Percentiles rank a stretch among this genome's conserved stretches.
phyloP scores from a whole-genome alignment of 2,888 invertebrate genomes.

The Athalia cordata region DNA sequence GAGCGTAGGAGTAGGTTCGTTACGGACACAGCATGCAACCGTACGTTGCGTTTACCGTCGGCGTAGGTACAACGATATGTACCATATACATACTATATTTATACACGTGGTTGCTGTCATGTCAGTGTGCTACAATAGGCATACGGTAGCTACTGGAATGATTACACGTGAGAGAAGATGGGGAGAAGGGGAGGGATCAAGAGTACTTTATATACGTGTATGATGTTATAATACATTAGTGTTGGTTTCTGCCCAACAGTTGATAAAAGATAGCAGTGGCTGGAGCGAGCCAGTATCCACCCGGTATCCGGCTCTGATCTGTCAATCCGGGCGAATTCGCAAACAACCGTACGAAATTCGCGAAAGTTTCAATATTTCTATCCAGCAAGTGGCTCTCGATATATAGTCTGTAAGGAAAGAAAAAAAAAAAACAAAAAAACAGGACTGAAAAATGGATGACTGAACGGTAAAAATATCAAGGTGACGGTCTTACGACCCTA shows the following conservation, averaged over 20 bases:
- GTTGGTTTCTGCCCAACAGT: conserved; percentile 69
- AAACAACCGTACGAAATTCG: conserved; percentile 28
- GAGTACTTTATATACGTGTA: conserved; percentile 47
- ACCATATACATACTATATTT: background rate
- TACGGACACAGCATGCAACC: conserved; percentile 7
- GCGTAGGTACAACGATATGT: background rate
- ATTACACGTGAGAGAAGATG: conserved; percentile 57
- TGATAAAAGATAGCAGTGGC: conserved; percentile 72
- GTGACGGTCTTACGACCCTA: no score
- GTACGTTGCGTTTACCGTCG: conserved; percentile 12
- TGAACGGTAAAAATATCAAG: conserved; percentile 47
- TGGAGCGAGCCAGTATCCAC: conserved; percentile 67
- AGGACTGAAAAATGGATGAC: conserved; percentile 50
- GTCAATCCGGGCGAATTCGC: conserved; percentile 53
- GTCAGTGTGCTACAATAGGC: conserved; percentile 31
- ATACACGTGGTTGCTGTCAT: background rate
- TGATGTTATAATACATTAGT: conserved; percentile 65
- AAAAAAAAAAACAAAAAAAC: conserved; percentile 36
- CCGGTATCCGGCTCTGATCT: conserved; percentile 63
- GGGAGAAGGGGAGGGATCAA: conserved; percentile 46
- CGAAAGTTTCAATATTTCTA: conserved; percentile 2
- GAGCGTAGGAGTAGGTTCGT: conserved; percentile 35
- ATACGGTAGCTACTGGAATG: conserved; percentile 56
- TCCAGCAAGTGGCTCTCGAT: background rate
- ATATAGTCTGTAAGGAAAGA: background rate